Base-by-base conservation (phyloP, 2,888 invertebrate genomes). In the Allolobophora icterica region DNA sequence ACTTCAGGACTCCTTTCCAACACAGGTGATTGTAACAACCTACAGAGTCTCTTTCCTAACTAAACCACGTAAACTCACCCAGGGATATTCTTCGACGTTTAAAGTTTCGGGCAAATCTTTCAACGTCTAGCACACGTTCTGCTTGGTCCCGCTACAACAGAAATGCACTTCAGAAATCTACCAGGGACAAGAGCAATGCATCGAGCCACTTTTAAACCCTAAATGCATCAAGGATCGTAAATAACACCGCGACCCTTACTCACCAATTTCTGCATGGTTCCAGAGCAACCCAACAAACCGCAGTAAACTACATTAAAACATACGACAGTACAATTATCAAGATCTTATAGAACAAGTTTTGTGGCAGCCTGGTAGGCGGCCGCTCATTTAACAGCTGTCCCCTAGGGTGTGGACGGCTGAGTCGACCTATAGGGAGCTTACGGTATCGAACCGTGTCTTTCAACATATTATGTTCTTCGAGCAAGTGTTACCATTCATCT, bases 101-200 rank as follows among this genome's bases (percentile, higher is more conserved):
- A 52, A 91, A 91, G 52, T 87, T 89, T 45, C 91, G 42, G n/a
- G 91, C 91, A 84, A 91, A 91, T 35, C 89, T 90, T 40, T 91
- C 90, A 19, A 91, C 90, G 34, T 91, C 91, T 83, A 90, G 89
- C n/a, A 87, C 90, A 58, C 90, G 91, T 91, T 91, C 91, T 13
- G 90, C 90, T n/a, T 90, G 91, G 30, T 91, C 91, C 89, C 87
- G 71, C 90, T 91, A 89, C n/a, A n/a, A 84, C n/a, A n/a, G 34
- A 89, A 33, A 87, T 6, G 11, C 71, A 71, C 71, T 11, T 71
- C 6, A 71, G n/a, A 24, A 71, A 71, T 71, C 71, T n/a, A 11
- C 71, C 71, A 8, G n/a, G n/a, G n/a, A 71, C 71, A 71, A 24
- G 24, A 52, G 8, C 5, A 8, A 45, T 13, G 17, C 6, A 52